Conservation (phyloP, 2,113 vertebrate species). For the Passerina amoena region DNA sequence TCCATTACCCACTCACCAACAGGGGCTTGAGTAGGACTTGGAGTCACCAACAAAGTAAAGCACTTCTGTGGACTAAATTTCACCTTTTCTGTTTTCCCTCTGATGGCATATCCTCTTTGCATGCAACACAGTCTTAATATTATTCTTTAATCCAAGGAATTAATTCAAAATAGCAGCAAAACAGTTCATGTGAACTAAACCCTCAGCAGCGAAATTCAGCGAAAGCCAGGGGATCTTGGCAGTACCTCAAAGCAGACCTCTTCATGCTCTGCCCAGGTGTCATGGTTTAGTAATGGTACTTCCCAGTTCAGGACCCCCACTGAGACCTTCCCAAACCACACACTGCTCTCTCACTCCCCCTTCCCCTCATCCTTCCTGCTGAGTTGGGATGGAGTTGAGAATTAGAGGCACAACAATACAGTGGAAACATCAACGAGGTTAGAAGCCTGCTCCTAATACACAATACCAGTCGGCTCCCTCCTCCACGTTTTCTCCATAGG, state of each 20-base stretch:
- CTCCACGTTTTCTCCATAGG: too few relatives aligned
- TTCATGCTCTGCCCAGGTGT: background rate
- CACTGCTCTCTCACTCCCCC: background rate
- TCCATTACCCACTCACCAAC: background rate
- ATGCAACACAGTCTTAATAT: background rate
- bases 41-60: background rate
- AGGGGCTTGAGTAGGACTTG: background rate
- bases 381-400: background rate
- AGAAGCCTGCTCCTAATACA: background rate
- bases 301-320: background rate
- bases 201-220: background rate
- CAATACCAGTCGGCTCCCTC: background rate
- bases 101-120: background rate
- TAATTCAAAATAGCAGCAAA: background rate
- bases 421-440: background rate
- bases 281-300: background rate
- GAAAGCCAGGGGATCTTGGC: rapidly evolving
- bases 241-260: background rate
- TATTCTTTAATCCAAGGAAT: background rate
- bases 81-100: background rate
- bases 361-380: background rate
- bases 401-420: background rate
- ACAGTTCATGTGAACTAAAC: background rate
- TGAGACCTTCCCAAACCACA: background rate
- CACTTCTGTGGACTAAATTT: background rate